These are phyloP conservation scores for Butorides virescens DNA, from an alignment of 2,113 vertebrate species.

Conservation along the genomic window DNA sequence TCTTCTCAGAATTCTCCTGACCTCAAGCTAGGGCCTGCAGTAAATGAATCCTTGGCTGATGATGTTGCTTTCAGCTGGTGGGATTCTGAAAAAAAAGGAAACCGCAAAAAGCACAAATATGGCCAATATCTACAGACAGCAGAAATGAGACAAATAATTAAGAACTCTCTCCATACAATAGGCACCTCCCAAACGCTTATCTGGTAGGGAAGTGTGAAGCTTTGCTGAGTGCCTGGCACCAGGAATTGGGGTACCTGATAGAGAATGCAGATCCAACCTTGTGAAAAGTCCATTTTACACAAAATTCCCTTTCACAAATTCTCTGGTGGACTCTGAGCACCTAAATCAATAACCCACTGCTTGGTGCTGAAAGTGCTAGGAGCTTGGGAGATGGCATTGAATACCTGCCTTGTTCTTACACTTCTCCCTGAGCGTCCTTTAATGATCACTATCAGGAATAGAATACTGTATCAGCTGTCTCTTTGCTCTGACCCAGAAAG, in stretches of 20 bases:
- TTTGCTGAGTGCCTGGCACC: not conserved
- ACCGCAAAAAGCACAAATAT: not conserved
- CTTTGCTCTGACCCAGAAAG: not conserved
- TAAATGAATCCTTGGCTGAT: not conserved
- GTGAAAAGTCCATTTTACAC: not conserved
- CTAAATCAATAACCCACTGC: not conserved
- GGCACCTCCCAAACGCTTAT: not conserved
- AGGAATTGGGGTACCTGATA: not conserved
- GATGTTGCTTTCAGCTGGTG: not conserved
- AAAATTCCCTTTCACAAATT: not conserved
- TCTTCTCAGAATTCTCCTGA: not conserved
- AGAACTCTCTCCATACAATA: not conserved
- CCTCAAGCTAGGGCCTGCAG: not conserved
- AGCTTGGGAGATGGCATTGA: not conserved
- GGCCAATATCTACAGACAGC: not conserved
- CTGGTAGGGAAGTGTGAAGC: not conserved
- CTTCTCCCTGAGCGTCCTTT: not conserved
- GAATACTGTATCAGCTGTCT: not conserved
- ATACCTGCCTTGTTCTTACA: not conserved
- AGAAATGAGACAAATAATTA: not conserved
- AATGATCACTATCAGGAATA: not conserved
- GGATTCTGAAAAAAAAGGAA: not conserved
- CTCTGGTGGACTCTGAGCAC: not conserved
- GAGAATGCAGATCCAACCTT: not conserved
- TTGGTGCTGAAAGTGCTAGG: not conserved